Conservation (phyloP, 2,888 invertebrate species). For the Pardosa pseudoannulata region DNA sequence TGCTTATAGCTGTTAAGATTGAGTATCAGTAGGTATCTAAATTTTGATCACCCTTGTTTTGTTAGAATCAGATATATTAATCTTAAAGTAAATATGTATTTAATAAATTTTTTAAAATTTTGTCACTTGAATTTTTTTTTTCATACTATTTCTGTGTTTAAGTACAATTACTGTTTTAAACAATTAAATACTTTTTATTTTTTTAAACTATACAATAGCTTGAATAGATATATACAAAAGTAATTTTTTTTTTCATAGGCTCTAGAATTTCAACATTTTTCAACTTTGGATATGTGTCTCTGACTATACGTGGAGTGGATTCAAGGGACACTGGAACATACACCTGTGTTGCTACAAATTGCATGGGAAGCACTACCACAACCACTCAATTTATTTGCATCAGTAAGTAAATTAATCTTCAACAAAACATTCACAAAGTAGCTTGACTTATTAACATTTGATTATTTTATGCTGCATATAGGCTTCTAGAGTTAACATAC, state of each 20-base stretch:
- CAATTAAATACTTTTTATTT: no score
- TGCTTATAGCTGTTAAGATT: no score
- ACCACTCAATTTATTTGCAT: slow-evolving; percentile 81
- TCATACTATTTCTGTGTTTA: not conserved
- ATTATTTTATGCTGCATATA: not conserved
- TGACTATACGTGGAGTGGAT: slow-evolving; percentile 93
- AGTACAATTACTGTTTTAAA: no score
- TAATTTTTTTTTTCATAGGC: slow-evolving; percentile 78
- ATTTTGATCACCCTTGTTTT: no score
- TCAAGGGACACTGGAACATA: slow-evolving; percentile 93
- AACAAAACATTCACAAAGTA: not conserved
- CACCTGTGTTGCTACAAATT: slow-evolving; percentile 91
- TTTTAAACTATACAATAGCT: no score
- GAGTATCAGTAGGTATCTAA: no score
- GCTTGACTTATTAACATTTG: not conserved
- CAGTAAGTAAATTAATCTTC: slow-evolving; percentile 51
- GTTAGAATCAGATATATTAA: no score
- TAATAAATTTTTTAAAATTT: no score
- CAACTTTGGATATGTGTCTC: slow-evolving; percentile 95
- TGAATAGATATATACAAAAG: no score
- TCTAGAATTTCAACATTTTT: slow-evolving; percentile 94
- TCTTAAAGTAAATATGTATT: no score
- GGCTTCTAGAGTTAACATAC: not conserved
- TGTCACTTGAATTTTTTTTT: no score
- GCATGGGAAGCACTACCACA: slow-evolving; percentile 89